These are phyloP conservation scores for Cyrtonyx montezumae DNA, from an alignment of 2,113 vertebrate genomes.

Conservation along the genomic window DNA sequence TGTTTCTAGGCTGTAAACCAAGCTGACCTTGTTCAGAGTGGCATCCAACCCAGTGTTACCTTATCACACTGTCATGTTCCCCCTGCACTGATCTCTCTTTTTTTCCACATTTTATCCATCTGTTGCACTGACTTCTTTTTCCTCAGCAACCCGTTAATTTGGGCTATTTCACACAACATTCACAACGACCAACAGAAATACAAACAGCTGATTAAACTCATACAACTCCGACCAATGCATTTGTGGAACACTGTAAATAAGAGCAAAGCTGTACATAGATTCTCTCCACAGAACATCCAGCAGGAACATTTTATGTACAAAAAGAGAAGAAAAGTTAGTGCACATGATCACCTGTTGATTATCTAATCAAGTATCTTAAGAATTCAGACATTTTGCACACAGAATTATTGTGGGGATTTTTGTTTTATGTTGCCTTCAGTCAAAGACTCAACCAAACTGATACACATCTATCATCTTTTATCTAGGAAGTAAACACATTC, in stretches of 20 bases:
- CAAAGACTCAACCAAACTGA: neutral
- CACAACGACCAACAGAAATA: neutral
- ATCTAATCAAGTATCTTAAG: neutral
- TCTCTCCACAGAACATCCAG: neutral
- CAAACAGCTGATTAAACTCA: neutral
- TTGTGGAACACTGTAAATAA: neutral
- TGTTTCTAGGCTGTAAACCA: neutral
- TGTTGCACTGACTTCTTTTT: neutral
- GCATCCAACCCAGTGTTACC: neutral
- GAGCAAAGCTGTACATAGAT: neutral
- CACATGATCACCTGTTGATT: neutral
- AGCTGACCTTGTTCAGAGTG: neutral
- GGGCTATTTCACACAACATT: neutral
- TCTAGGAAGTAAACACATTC: neutral
- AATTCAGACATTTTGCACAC: neutral
- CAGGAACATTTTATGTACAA: neutral
- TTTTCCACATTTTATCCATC: neutral
- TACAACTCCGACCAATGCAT: fast-evolving
- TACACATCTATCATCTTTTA: neutral
- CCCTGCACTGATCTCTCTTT: neutral
- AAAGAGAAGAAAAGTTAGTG: neutral
- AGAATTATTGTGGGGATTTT: neutral
- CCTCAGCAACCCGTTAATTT: neutral
- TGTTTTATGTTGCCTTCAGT: neutral
- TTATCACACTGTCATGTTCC: neutral